Percentiles rank a stretch among this genome's conserved stretches.
phyloP scores from a whole-genome alignment of 1,140 invertebrate genomes.

The Geopemphigus sp. region DNA sequence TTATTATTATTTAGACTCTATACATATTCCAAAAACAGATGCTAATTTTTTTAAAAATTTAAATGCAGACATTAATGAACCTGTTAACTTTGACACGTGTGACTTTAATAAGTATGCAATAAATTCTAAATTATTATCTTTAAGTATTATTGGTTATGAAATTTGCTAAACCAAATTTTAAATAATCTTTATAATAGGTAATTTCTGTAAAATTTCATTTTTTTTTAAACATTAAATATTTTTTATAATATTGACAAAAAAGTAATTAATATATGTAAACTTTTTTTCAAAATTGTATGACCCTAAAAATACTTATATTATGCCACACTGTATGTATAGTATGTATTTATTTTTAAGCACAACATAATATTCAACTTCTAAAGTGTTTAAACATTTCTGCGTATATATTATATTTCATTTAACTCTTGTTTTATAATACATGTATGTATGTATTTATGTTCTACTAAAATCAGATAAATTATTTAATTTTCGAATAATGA shows the following conservation, averaged over 20 bases:
- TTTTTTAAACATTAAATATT: no score
- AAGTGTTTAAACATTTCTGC: neutral
- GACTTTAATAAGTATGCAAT: conserved; percentile 32
- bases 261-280: no score
- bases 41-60: conserved; percentile 17
- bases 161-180: neutral
- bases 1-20: neutral
- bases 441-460: no score
- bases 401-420: neutral
- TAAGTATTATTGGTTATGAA: neutral
- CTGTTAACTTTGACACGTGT: conserved; percentile 24
- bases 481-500: neutral
- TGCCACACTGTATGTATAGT: no score
- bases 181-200: no score
- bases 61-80: conserved; percentile 8
- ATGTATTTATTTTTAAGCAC: no score
- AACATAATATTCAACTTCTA: neutral
- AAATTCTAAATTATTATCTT: neutral
- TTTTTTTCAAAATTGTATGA: no score
- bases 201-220: no score
- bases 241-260: no score
- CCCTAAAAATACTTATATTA: no score
- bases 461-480: neutral
- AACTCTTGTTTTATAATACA: neutral
- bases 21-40: conserved; percentile 19